Evolutionary conservation across 1,140 invertebrate genomes (phyloP).

Genomic region (Drosophila takahashii): DNA sequence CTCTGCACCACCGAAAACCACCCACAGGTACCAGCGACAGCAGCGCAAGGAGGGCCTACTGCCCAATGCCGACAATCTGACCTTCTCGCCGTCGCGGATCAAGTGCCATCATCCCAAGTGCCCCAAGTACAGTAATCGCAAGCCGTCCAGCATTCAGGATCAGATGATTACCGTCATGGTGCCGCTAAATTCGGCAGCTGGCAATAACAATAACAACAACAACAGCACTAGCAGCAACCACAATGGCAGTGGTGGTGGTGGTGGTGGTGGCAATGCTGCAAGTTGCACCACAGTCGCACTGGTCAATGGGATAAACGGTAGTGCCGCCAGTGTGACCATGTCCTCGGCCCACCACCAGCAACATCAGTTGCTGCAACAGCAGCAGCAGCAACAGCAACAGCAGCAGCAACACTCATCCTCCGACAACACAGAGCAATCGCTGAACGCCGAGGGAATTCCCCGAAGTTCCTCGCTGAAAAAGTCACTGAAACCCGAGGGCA

Average conservation of each 20-base stretch:
- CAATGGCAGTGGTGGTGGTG: constrained; percentile 16
- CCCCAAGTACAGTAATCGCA: constrained; percentile 81
- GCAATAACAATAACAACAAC: constrained; percentile 56
- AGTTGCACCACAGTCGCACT: constrained; percentile 67
- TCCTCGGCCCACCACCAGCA: constrained; percentile 52
- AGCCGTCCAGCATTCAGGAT: constrained; percentile 83
- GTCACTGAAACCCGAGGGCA: constrained; percentile 57
- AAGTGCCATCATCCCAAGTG: constrained; percentile 84
- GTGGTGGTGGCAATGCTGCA: constrained; percentile 20
- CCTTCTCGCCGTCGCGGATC: constrained; percentile 83
- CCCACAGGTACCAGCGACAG: constrained; percentile 75
- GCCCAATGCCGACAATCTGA: constrained; percentile 83
- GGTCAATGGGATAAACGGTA: constrained; percentile 72
- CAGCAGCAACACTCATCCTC: constrained; percentile 69
- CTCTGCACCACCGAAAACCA: neutral
- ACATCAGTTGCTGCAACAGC: constrained; percentile 22
- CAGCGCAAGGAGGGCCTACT: constrained; percentile 83
- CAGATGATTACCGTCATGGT: constrained; percentile 85
- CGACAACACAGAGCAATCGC: constrained; percentile 80
- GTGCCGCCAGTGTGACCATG: constrained; percentile 59
- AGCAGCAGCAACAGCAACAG: constrained; percentile 40
- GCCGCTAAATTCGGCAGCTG: constrained; percentile 79
- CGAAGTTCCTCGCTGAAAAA: constrained; percentile 75
- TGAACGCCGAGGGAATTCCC: constrained; percentile 17
- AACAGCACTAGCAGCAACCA: constrained; percentile 27